Conservation (phyloP, 2,888 invertebrate species). For the Eristalis pertinax region DNA sequence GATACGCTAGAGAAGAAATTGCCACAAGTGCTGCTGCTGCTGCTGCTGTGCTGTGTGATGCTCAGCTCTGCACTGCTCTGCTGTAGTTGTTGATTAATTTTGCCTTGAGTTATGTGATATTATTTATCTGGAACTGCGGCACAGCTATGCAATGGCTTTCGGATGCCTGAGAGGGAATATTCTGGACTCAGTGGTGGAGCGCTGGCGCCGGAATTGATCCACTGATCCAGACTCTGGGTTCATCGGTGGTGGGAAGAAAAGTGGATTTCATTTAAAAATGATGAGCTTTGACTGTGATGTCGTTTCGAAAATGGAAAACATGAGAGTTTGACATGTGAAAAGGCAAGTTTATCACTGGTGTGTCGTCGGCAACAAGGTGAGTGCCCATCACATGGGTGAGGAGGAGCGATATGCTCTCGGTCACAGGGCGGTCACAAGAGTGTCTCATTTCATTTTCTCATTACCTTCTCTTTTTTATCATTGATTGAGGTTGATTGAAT, state of each 20-base stretch:
- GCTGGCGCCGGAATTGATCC: background rate
- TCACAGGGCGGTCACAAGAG: too few relatives aligned
- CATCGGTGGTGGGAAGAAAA: background rate
- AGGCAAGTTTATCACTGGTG: too few relatives aligned
- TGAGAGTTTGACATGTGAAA: background rate
- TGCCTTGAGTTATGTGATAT: conserved; percentile 48
- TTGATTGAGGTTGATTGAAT: too few relatives aligned
- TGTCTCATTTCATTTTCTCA: background rate
- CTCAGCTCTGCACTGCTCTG: too few relatives aligned
- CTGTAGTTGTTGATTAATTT: conserved; percentile 53
- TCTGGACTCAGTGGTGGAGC: background rate
- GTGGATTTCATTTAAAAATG: background rate
- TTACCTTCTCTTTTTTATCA: background rate
- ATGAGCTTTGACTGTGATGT: background rate
- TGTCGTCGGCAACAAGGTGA: too few relatives aligned
- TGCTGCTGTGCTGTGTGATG: background rate
- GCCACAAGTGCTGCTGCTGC: conserved; percentile 6
- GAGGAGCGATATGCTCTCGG: background rate
- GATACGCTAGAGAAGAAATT: conserved; percentile 8
- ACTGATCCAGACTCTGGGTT: background rate
- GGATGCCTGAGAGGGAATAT: background rate
- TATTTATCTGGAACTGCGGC: conserved; percentile 30
- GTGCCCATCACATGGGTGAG: background rate
- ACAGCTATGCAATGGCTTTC: conserved; percentile 22
- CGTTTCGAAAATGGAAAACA: background rate